These are phyloP conservation scores for Agapornis canus DNA, from an alignment of 2,797 vertebrate genomes.

Conservation along the genomic window DNA sequence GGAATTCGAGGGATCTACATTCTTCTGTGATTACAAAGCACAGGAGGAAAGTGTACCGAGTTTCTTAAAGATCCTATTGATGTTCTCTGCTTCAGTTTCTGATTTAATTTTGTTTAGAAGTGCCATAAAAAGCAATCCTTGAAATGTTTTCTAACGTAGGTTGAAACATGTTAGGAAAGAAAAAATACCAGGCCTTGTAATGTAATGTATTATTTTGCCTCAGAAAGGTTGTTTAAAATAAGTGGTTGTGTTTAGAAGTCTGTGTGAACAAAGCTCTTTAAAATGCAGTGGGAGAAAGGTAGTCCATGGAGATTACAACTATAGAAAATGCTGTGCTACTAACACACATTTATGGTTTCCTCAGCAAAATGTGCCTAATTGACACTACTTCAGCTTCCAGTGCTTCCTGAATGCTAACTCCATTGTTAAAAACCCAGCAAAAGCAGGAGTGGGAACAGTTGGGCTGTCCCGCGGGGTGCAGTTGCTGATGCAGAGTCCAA, in stretches of 20 bases:
- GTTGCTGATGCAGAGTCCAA: not conserved
- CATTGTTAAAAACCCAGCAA: not conserved
- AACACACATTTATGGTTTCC: not conserved
- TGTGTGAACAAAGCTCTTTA: not conserved
- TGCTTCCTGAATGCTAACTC: not conserved
- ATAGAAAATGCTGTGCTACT: not conserved
- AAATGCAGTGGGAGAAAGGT: not conserved
- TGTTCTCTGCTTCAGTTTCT: not conserved
- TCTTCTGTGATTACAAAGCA: not conserved
- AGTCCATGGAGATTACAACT: not conserved
- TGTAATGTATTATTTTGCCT: not conserved
- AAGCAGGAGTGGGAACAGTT: not conserved
- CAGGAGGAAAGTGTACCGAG: not conserved
- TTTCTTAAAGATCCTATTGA: not conserved
- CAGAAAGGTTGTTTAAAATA: not conserved
- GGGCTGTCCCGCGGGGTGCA: not conserved
- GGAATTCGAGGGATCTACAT: not conserved
- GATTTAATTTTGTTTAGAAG: not conserved
- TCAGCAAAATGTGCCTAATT: not conserved
- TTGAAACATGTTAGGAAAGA: not conserved
- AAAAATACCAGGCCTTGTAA: fast-evolving
- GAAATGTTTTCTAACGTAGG: not conserved
- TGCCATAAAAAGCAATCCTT: not conserved
- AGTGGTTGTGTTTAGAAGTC: not conserved
- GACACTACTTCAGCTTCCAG: not conserved